Evolutionary conservation across 2,797 vertebrate species (phyloP).

Genomic region (Thaleichthys pacificus): DNA sequence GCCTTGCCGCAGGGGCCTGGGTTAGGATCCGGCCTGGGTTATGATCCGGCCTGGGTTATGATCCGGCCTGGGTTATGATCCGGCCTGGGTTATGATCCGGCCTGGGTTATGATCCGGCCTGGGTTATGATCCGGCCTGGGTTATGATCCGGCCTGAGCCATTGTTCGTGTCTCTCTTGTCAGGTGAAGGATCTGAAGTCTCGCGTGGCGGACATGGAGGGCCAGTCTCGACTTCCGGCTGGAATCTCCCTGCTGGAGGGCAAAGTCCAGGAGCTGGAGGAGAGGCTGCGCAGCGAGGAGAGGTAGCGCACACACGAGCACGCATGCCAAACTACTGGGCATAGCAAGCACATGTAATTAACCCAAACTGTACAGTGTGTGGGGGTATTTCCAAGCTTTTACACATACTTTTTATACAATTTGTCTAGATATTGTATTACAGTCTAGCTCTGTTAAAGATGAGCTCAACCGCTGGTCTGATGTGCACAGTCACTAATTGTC

Average conservation of each 20-base stretch:
- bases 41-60: neutral
- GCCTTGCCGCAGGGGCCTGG: too few relatives aligned
- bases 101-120: neutral
- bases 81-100: neutral
- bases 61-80: neutral
- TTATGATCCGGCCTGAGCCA: neutral
- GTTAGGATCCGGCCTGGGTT: too few relatives aligned
- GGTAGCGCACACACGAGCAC: constrained; percentile 59
- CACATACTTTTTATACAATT: too few relatives aligned
- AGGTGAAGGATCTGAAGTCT: constrained; percentile 89
- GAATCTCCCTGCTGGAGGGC: constrained; percentile 80
- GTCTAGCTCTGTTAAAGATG: too few relatives aligned
- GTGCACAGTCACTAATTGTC: too few relatives aligned
- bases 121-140: neutral
- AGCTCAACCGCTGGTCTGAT: too few relatives aligned
- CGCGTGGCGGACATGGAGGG: constrained; percentile 85
- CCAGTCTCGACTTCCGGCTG: constrained; percentile 75
- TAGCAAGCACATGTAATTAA: too few relatives aligned
- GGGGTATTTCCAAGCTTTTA: too few relatives aligned
- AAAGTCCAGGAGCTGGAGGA: constrained; percentile 89
- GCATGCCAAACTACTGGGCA: neutral
- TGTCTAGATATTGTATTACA: too few relatives aligned
- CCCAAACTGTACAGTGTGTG: too few relatives aligned
- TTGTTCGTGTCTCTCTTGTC: neutral
- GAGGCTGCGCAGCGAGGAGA: constrained; percentile 84